A percentile compares a stretch with the other conserved stretches of the same genome.
Evolutionary conservation across 2,888 invertebrate species (phyloP).

Genomic region (Ganaspis brasiliensis): DNA sequence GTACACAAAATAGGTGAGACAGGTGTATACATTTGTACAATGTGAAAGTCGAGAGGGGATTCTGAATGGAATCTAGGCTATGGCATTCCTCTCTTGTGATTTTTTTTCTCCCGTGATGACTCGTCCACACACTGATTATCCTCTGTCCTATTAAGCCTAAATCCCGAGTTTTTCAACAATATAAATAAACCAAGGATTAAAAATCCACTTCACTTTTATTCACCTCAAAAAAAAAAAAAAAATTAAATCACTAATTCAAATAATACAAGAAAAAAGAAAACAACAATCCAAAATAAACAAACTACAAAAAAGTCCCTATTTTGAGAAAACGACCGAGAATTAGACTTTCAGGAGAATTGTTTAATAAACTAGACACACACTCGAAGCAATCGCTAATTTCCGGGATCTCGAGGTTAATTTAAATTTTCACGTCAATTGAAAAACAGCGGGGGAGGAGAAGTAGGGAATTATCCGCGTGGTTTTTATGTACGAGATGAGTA

Average conservation of each 20-base stretch:
- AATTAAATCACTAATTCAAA: no score
- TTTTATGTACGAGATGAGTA: slow-evolving; percentile 6
- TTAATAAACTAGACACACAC: background rate
- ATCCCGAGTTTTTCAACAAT: background rate
- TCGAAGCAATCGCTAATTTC: slow-evolving; percentile 9
- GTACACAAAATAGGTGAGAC: slow-evolving; percentile 36
- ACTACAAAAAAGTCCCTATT: no score
- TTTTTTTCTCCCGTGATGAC: slow-evolving; percentile 39
- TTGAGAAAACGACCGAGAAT: no score
- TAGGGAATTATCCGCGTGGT: background rate
- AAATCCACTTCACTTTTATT: no score
- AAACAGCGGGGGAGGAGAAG: no score
- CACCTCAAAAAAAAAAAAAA: no score
- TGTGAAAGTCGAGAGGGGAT: slow-evolving; percentile 42
- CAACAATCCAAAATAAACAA: no score
- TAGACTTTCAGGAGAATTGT: no score
- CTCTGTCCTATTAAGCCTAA: slow-evolving; percentile 6
- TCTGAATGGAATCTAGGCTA: slow-evolving; percentile 45
- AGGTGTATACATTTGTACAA: slow-evolving; percentile 37
- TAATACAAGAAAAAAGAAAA: no score
- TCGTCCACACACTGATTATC: slow-evolving; percentile 6
- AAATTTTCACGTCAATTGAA: background rate
- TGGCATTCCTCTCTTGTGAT: slow-evolving; percentile 44
- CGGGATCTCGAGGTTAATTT: background rate
- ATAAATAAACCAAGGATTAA: background rate